Conservation (phyloP, 2,888 invertebrate species). For the Pecten maximus region DNA sequence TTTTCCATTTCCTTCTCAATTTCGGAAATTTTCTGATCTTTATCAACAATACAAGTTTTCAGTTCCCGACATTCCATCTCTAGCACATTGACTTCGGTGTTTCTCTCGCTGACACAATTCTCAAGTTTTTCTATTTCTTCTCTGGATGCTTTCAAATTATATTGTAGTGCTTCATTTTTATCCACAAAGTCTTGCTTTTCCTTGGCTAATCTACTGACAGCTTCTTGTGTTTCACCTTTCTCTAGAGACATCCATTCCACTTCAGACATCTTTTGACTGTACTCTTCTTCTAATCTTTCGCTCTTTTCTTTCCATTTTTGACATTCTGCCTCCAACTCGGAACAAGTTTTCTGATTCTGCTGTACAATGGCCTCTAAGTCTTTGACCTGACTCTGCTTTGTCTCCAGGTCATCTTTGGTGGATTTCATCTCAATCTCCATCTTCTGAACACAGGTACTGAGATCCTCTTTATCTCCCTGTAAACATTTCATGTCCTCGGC, state of each 20-base stretch:
- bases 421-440: slow-evolving; percentile 48
- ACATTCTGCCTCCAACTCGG: slow-evolving; percentile 38
- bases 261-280: slow-evolving; percentile 42
- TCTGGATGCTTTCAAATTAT: background rate
- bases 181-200: slow-evolving; percentile 51
- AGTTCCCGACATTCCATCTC: slow-evolving; percentile 42
- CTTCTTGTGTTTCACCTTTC: slow-evolving; percentile 42
- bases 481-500: slow-evolving; percentile 18
- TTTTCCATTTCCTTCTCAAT: slow-evolving; percentile 36
- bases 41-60: slow-evolving; percentile 21
- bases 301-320: slow-evolving; percentile 40
- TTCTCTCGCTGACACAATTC: slow-evolving; percentile 40
- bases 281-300: slow-evolving; percentile 45
- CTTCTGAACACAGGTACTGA: slow-evolving; percentile 36
- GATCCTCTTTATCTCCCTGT: background rate
- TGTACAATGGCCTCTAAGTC: background rate
- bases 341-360: background rate
- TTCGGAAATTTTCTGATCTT: background rate
- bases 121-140: slow-evolving; percentile 49
- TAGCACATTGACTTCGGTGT: slow-evolving; percentile 14
- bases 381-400: slow-evolving; percentile 10
- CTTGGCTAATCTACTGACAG: slow-evolving; percentile 47
- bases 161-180: slow-evolving; percentile 42
- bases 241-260: slow-evolving; percentile 48
- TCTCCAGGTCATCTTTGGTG: background rate